Conservation (phyloP, 2,113 vertebrate genomes). For the Thamnaconus septentrionalis region DNA sequence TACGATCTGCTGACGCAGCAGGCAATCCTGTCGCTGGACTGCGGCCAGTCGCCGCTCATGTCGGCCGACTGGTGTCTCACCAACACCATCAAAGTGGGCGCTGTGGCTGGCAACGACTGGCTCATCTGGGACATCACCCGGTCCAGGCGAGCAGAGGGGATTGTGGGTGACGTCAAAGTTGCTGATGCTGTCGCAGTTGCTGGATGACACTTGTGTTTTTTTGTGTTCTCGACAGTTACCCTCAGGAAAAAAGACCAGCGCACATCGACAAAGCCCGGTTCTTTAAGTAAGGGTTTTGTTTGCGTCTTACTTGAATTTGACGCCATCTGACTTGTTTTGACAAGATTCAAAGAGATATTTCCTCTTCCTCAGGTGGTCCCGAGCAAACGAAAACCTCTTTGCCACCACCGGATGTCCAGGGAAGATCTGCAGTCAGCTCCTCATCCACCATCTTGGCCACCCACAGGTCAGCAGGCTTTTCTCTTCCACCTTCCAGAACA, state of each 20-base stretch:
- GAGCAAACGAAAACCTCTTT: constrained; percentile 89
- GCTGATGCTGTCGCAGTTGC: not conserved
- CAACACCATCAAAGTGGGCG: constrained; percentile 93
- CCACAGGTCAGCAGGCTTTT: constrained; percentile 81
- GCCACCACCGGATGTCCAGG: constrained; percentile 95
- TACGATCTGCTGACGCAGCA: constrained; percentile 91
- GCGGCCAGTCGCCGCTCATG: constrained; percentile 87
- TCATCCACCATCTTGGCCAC: constrained; percentile 94
- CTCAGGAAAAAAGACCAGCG: constrained; percentile 90
- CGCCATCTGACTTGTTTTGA: not conserved
- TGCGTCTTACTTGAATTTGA: not conserved
- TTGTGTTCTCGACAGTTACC: constrained; percentile 80
- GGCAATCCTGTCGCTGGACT: constrained; percentile 92
- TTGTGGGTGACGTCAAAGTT: not conserved
- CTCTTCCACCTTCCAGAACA: not conserved
- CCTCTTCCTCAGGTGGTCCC: constrained; percentile 84
- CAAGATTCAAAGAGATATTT: not conserved
- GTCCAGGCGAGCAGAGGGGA: constrained; percentile 82
- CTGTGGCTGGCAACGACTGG: constrained; percentile 94
- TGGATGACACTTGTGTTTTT: not conserved
- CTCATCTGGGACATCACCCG: constrained; percentile 94
- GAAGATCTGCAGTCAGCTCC: constrained; percentile 86
- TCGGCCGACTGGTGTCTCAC: constrained; percentile 95
- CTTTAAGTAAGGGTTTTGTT: constrained; percentile 81
- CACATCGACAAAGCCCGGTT: constrained; percentile 86